Evolutionary conservation across 2,888 invertebrate genomes (phyloP).

Genomic region (Aphidoletes aphidimyza): DNA sequence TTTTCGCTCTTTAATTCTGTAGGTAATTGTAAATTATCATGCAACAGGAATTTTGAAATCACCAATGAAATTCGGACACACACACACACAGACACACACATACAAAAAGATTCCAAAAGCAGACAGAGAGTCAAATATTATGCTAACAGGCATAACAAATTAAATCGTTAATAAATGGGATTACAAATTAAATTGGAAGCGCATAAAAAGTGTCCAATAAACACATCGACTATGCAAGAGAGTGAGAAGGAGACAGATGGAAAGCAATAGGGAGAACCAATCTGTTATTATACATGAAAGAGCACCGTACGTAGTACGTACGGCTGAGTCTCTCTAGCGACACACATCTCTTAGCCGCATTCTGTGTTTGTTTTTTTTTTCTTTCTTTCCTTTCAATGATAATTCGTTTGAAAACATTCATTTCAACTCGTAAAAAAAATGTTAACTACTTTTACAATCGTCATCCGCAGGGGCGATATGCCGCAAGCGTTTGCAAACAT

Average conservation of each 20-base stretch:
- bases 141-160: conserved; percentile 47
- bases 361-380: neutral
- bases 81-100: too few relatives aligned
- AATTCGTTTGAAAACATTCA: neutral
- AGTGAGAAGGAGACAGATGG: too few relatives aligned
- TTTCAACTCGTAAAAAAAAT: neutral
- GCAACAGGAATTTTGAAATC: too few relatives aligned
- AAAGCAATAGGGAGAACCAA: neutral
- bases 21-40: too few relatives aligned
- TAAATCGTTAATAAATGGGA: conserved; percentile 52
- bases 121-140: too few relatives aligned
- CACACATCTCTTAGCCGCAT: neutral
- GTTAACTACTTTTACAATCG: neutral
- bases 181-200: conserved; percentile 50
- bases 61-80: neutral
- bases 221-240: neutral
- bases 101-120: too few relatives aligned
- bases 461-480: neutral
- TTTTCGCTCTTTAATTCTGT: too few relatives aligned
- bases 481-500: neutral
- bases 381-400: neutral
- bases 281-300: neutral
- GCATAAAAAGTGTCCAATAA: neutral
- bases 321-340: neutral
- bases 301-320: neutral